Percentiles rank a stretch among this genome's conserved stretches.
These are phyloP conservation scores for Pristionchus mayeri DNA, from an alignment of 2,888 invertebrate species.

Conservation along the genomic window DNA sequence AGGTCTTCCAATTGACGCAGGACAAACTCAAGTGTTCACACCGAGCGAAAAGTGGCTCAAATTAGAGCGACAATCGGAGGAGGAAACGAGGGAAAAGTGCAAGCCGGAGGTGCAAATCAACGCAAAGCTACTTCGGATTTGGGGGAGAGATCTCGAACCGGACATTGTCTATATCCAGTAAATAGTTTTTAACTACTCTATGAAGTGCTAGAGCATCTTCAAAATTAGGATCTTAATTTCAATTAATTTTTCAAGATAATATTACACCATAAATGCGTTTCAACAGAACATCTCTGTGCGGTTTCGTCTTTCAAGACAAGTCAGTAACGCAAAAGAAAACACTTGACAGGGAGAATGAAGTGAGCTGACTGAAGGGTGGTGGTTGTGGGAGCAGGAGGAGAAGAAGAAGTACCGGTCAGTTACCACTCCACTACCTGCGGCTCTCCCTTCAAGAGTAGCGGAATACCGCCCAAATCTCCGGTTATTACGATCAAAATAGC, in stretches of 20 bases:
- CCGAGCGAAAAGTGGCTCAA: slow-evolving; percentile 35
- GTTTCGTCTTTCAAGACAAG: neutral
- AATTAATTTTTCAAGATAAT: neutral
- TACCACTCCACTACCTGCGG: neutral
- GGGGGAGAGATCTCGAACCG: too few species aligned
- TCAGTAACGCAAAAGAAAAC: slow-evolving; percentile 29
- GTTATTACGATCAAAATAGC: neutral
- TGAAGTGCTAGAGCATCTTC: too few species aligned
- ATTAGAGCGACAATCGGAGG: slow-evolving; percentile 29
- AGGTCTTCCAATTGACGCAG: slow-evolving; percentile 19
- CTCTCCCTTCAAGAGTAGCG: slow-evolving; percentile 20
- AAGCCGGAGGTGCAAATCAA: neutral
- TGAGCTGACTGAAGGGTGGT: slow-evolving; percentile 35
- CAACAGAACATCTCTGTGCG: neutral
- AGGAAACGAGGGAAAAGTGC: slow-evolving; percentile 14
- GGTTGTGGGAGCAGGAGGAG: neutral
- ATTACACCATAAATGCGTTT: neutral
- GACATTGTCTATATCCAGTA: too few species aligned
- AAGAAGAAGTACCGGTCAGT: slow-evolving; percentile 37
- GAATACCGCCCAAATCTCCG: neutral
- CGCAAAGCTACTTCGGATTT: too few species aligned
- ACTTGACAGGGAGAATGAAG: slow-evolving; percentile 39
- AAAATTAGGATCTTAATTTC: neutral
- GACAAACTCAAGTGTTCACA: slow-evolving; percentile 42
- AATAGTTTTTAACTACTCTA: too few species aligned